Evolutionary conservation across 2,888 invertebrate genomes (phyloP), one percentile per base, ranked within the genome.

Genomic region (Ochlodes sylvanus): DNA sequence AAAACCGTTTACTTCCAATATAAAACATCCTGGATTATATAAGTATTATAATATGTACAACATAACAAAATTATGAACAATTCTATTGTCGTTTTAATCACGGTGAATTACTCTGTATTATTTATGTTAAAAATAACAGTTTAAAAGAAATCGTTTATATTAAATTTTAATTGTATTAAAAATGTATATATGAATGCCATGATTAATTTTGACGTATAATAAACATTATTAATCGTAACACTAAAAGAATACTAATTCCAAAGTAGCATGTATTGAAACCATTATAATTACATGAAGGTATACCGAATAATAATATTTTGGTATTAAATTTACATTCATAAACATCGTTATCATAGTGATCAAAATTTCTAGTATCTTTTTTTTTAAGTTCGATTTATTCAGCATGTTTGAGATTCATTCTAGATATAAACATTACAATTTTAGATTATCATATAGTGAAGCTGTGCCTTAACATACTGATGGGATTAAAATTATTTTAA

Each of bases 391-490:
- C 58, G 67, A 56, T 44, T 74, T 76, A 80, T 82, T 84, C 81
- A 84, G 81, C 83, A 77, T 77, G 80, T 83, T 81, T 85, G 84
- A 87, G 84, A 87, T 86, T 86, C 82, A 70, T 77, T 79, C 80
- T 79, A 78, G 74, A 75, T 77, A 77, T 79, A 81, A 85, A 75
- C 79, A 81, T 82, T 75, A 76, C 74, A 74, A 77, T 77, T 78
- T 80, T 77, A 76, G 69, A 77, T 82, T 82, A 77, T 79, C 81
- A 81, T 79, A 81, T 82, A 77, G 81, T 76, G 79, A 88, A 88
- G 85, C 87, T 83, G 87, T 84, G 77, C 80, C 87, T 84, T 85
- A 88, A 85, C 75, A 80, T 85, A 85, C 77, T 85, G 82, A 84
- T 81, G 83, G 82, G 82, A 86, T 85, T 86, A 83, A 85, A 86